Evolutionary conservation across 2,888 invertebrate species (phyloP), one percentile per base, ranked within the genome.

Genomic region (Drosophila lutescens): DNA sequence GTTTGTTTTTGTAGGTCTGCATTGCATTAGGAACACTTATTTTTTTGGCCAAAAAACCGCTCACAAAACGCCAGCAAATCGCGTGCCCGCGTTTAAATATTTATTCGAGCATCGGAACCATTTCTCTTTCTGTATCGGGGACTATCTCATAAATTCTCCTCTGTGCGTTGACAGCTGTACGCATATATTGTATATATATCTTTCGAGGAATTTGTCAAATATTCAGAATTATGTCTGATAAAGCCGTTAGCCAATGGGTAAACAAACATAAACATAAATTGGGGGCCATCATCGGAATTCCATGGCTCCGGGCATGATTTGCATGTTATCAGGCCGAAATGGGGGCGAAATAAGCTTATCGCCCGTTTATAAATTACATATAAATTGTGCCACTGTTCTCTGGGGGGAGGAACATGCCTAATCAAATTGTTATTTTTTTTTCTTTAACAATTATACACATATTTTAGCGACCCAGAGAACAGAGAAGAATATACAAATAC

Each of bases 141-240:
- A 54, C 77, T 77, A 70, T 69, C 77, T 74, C 80, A 81, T 79
- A 81, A 77, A 86, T 84, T 75, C 63, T 57, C 26, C 36, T 43
- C 46, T 17, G 40, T 66, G 58, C 74, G 74, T 74, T 76, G 81
- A 78, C 77, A 77, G 79, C 81, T 62, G 75, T 67, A 61, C 57
- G 65, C 56, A 73, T 69, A 32, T 10, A 32, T 36, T 65, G 36
- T 10, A 43, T 30, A 43, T 40, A 56, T 41, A n/a, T 67, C 20
- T 23, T 2, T 51, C 2, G 41, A 59, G 69, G 75, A 75, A 74
- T 83, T 83, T 83, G 83, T 83, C 85, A 84, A 83, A 80, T 71
- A 74, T 73, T 66, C 53, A 50, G 54, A 49, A 68, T 60, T 73
- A 54, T 58, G 77, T 77, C 80, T 81, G 79, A 83, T 85, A 83